Conservation (phyloP, 2,797 vertebrate species). For the Moxostoma hubbsi region DNA sequence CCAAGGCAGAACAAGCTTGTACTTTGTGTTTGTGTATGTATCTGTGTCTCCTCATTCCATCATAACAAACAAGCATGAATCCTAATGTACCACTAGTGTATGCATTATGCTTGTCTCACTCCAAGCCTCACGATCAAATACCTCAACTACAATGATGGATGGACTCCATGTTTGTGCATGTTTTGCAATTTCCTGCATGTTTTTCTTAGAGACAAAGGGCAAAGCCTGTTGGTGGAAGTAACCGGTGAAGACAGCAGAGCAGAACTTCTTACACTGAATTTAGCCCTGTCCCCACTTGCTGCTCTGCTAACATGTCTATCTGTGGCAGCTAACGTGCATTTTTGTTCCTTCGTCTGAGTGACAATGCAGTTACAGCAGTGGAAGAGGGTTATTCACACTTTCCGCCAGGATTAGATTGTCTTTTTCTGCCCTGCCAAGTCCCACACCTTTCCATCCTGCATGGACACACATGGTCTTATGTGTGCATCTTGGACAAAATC, state of each 20-base stretch:
- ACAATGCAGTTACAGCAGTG: constrained; percentile 51
- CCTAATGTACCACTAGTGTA: constrained; percentile 38
- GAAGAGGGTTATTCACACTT: constrained; percentile 54
- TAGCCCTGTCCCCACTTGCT: constrained; percentile 29
- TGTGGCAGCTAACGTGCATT: constrained; percentile 39
- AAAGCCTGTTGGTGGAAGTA: constrained; percentile 23
- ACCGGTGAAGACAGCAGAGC: constrained; percentile 29
- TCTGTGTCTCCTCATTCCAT: constrained; percentile 25
- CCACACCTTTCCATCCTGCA: constrained; percentile 34
- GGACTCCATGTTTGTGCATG: constrained; percentile 22
- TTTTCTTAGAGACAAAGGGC: constrained; percentile 15
- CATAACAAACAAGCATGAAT: constrained; percentile 45
- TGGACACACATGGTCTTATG: constrained; percentile 15
- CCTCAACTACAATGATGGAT: constrained; percentile 53
- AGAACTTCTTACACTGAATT: constrained; percentile 18
- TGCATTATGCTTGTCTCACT: constrained; percentile 44
- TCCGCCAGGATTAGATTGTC: constrained; percentile 59
- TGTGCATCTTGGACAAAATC: constrained; percentile 53
- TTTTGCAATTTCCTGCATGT: constrained; percentile 24
- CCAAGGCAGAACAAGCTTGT: neutral
- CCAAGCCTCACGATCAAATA: constrained; percentile 31
- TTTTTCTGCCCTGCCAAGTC: constrained; percentile 52
- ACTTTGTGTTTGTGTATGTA: neutral
- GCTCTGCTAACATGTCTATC: constrained; percentile 40
- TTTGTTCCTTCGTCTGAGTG: constrained; percentile 40